Base-by-base conservation (phyloP, 2,888 invertebrate species). In the Tridacna gigas region DNA sequence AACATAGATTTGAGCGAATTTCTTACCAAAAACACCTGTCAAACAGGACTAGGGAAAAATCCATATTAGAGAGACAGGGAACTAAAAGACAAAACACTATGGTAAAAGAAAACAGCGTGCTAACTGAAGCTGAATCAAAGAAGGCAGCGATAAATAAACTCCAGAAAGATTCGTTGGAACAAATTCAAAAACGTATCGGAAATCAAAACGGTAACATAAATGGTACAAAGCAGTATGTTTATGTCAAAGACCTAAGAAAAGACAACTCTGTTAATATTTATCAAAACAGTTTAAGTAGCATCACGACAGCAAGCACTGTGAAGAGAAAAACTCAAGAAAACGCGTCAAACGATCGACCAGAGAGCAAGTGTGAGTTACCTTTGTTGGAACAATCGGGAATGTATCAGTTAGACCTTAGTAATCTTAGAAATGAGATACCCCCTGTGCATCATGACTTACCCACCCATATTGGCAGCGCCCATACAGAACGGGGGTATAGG, bases 1-100 rank as follows among this genome's bases (percentile, higher is more conserved):
- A 84, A 77, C 88, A 90, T 61, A 74, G 89, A 63, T 91, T 89
- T 65, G 90, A 92, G 80, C 89, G 86, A 63, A 89, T 92, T 28
- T 86, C 91, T 11, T 88, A 90, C 71, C 86, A 86, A 37, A 90
- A 90, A 82, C 87, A 88, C 61, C 75, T 90, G 0, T 51, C 82
- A 12, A 84, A 79, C 28, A 48, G 90, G 56, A 73, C 74, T 47
- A 48, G 79, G n/a, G 75, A 66, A 22, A 77, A 73, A 28, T 28
- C 56, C 0, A 67, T 48, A 22, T 22, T 71, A 11, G 77, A 77
- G 26, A n/a, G 37, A 15, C 51, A 69, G 18, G 51, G 28, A 56
- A 37, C 26, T 25, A 66, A 66, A 73, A 56, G 60, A 63, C 48
- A 69, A 63, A 80, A 82, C 28, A 76, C 61, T 61, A 74, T 73